Evolutionary conservation across 2,888 invertebrate species (phyloP).

Genomic region (Drosophila robusta): DNA sequence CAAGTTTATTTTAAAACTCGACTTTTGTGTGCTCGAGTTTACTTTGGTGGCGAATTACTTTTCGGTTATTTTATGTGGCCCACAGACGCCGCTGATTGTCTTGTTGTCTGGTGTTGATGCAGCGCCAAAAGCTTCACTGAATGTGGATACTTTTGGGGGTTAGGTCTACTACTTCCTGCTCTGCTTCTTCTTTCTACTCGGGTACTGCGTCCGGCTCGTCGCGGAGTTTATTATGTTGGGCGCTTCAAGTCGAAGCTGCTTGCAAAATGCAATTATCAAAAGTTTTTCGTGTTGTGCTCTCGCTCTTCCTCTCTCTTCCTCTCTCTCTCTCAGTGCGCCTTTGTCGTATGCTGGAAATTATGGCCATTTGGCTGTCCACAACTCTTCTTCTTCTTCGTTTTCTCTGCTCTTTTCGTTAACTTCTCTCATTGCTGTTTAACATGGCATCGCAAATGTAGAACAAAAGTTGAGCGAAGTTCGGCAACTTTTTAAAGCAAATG

Average conservation of each 20-base stretch:
- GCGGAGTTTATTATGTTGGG: slow-evolving; percentile 69
- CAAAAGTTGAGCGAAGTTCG: slow-evolving; percentile 40
- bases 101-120: slow-evolving; percentile 75
- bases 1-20: slow-evolving; percentile 80
- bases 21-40: slow-evolving; percentile 76
- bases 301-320: slow-evolving; percentile 14
- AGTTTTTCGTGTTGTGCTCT: slow-evolving; percentile 51
- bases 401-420: slow-evolving; percentile 2
- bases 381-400: slow-evolving; percentile 23
- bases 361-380: slow-evolving; percentile 58
- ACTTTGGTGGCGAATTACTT: slow-evolving; percentile 78
- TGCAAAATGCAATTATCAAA: slow-evolving; percentile 76
- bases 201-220: slow-evolving; percentile 40
- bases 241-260: slow-evolving; percentile 50
- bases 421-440: slow-evolving; percentile 48
- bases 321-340: slow-evolving; percentile 24
- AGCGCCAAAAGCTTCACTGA: slow-evolving; percentile 32
- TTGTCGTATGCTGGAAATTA: slow-evolving; percentile 63
- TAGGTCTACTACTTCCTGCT: slow-evolving; percentile 17
- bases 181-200: not conserved
- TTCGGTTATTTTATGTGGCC: slow-evolving; percentile 78
- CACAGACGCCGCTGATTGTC: slow-evolving; percentile 68
- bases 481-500: slow-evolving; percentile 51
- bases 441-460: slow-evolving; percentile 67
- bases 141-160: slow-evolving; percentile 25